Percentiles rank a stretch among this genome's conserved stretches.
phyloP scores from a whole-genome alignment of 2,113 vertebrate species.

The Mastomys coucha region DNA sequence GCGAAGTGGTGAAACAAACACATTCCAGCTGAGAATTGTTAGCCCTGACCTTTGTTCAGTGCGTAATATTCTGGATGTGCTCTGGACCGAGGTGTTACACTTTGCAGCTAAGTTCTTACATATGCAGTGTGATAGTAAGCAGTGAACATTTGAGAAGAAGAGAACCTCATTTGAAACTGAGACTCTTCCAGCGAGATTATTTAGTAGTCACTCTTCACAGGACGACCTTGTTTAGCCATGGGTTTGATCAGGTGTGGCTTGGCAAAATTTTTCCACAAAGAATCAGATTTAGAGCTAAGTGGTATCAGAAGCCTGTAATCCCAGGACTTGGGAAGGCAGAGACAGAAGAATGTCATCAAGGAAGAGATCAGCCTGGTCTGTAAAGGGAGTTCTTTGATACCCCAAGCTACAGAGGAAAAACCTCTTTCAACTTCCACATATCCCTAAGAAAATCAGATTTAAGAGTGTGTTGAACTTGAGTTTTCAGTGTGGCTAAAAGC shows the following conservation, averaged over 20 bases:
- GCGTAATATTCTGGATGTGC: not conserved
- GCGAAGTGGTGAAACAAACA: conserved; percentile 55
- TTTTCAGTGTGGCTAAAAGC: not conserved
- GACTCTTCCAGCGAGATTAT: not conserved
- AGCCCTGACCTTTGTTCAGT: conserved; percentile 13
- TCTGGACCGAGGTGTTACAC: not conserved
- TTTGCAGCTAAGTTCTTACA: not conserved
- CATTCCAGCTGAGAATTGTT: conserved; percentile 39
- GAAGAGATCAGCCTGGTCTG: not conserved
- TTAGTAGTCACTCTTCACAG: not conserved
- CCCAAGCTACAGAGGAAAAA: not conserved
- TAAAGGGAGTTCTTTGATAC: not conserved
- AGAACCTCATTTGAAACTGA: not conserved
- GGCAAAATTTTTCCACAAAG: conserved; percentile 21
- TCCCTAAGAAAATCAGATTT: not conserved
- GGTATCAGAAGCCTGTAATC: not conserved
- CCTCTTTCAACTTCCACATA: not conserved
- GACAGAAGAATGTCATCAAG: not conserved
- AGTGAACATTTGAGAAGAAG: not conserved
- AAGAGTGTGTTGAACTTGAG: not conserved
- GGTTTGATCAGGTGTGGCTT: not conserved
- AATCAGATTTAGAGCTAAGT: not conserved
- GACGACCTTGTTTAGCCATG: not conserved
- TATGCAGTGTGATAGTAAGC: not conserved
- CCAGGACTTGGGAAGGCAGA: not conserved